Evolutionary conservation across 2,797 vertebrate genomes (phyloP), one percentile per base, ranked within the genome.

Genomic region (Cyclura pinguis): DNA sequence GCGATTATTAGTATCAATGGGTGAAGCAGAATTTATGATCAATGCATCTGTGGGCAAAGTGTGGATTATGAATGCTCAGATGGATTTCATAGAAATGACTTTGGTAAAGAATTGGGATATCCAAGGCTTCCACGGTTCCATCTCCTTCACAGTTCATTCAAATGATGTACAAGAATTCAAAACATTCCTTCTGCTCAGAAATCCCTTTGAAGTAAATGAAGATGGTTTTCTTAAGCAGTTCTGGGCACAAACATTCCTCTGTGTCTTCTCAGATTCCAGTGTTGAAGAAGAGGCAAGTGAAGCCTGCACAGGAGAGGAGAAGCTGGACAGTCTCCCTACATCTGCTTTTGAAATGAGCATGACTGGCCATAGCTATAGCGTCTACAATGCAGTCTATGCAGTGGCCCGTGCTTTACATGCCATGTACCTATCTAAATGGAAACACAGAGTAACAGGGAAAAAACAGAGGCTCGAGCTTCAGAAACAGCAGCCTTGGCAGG

Each of bases 21-120:
- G 87, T 7, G 27, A 42, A 57, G 0, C 64, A 22, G 10, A 86
- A 83, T 52, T n/a, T 38, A 20, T 22, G 38, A 24, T 50, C 16
- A 67, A 22, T 24, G 18, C 6, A 14, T 12, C 87, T 59, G 3
- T 47, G 55, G 80, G 69, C 6, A 88, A 88, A 10, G 64, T 92
- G 0, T 92, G 91, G 91, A 78, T 92, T 64, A 14, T 88, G 78
- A 86, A 88, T 4, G 69, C 84, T 52, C 88, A 85, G 47, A 27
- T 89, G 27, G 69, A 69, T 18, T 80, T 80, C 18, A 4, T 85
- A 42, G 52, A 78, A 4, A 20, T 73, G 2, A 8, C 9, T 18
- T 38, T 1, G 9, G 77, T 24, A 0, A 76, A n/a, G 7, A 10
- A 9, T 1, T 0, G 18, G 42, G 38, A 64, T 32, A 35, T 42